A percentile compares a stretch with the other conserved stretches of the same genome.
Evolutionary conservation across 2,113 vertebrate species (phyloP).

Genomic region (Delphinapterus leucas): DNA sequence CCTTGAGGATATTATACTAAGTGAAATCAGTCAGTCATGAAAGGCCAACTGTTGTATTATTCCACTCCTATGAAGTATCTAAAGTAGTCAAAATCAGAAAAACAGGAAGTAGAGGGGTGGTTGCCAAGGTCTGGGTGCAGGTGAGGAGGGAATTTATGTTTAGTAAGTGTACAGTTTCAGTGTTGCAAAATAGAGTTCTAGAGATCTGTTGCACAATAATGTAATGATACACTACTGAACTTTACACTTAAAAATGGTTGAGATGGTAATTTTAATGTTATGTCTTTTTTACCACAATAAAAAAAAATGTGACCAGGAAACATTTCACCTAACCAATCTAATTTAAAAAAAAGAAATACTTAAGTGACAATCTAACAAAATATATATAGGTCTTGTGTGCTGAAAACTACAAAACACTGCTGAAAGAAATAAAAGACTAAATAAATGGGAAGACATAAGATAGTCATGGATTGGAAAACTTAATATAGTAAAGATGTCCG

Average conservation of each 20-base stretch:
- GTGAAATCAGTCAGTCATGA: not conserved
- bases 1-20: not conserved
- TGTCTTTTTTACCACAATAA: not conserved
- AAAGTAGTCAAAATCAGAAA: no score
- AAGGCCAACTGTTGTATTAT: not conserved
- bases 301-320: not conserved
- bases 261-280: not conserved
- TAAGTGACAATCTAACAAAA: not conserved
- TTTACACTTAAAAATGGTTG: not conserved
- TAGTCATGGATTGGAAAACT: not conserved
- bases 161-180: not conserved
- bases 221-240: not conserved
- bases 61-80: not conserved
- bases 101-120: no score
- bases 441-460: not conserved
- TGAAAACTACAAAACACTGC: not conserved
- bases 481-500: not conserved
- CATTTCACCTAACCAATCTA: not conserved
- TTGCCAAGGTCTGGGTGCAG: not conserved
- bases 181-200: not conserved
- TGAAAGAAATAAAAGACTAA: not conserved
- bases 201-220: not conserved
- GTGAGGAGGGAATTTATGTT: not conserved
- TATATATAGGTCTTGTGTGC: not conserved
- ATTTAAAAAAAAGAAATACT: not conserved